A percentile compares a stretch with the other conserved stretches of the same genome.
Conservation (phyloP, 2,888 invertebrate genomes). For the Cantharis rustica region DNA sequence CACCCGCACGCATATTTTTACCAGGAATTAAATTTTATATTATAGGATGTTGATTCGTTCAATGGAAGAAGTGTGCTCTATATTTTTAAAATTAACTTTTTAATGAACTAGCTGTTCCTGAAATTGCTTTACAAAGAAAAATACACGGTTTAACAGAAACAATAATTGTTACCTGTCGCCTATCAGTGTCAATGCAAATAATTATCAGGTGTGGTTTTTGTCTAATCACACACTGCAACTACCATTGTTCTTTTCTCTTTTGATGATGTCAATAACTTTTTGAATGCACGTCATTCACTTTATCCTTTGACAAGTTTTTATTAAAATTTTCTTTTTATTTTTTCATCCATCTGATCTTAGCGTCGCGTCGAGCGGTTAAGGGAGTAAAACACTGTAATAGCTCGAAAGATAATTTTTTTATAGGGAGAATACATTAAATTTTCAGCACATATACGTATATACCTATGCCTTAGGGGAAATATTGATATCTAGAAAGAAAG, state of each 20-base stretch:
- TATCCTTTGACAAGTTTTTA: not conserved
- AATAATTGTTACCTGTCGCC: not conserved
- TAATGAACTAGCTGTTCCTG: not conserved
- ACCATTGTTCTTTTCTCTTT: not conserved
- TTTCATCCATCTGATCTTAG: not conserved
- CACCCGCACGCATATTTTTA: not conserved
- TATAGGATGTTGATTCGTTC: not conserved
- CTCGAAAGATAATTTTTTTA: too few species aligned
- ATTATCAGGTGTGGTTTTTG: not conserved
- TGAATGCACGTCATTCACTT: not conserved
- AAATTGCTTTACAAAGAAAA: not conserved
- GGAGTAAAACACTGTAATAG: too few species aligned
- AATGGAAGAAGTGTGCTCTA: not conserved
- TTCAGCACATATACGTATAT: too few species aligned
- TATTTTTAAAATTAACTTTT: not conserved
- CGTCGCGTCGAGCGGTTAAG: too few species aligned
- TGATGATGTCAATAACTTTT: not conserved
- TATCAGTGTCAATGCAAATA: not conserved
- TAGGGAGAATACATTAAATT: too few species aligned
- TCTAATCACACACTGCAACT: not conserved
- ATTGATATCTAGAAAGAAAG: too few species aligned
- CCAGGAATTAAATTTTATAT: not conserved
- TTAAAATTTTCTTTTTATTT: not conserved
- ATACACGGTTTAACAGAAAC: not conserved
- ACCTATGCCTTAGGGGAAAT: too few species aligned